A percentile compares a stretch with the other conserved stretches of the same genome.
These are phyloP conservation scores for Actinopyga echinites DNA, from an alignment of 53 echinoderm and acorn worm genomes.

Conservation along the genomic window DNA sequence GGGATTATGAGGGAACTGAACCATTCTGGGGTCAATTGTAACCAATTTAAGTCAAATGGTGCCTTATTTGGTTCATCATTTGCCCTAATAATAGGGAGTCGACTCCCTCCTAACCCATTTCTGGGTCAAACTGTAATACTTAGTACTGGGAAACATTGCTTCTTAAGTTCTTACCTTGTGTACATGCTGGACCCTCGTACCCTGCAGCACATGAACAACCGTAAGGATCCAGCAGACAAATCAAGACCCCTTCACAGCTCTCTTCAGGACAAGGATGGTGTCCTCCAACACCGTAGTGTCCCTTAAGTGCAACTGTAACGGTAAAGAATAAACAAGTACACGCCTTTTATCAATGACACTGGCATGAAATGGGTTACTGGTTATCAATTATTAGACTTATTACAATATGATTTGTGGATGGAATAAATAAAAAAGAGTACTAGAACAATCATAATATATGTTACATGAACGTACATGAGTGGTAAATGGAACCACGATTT, in stretches of 20 bases:
- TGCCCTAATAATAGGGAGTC: too few species aligned
- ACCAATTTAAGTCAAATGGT: too few species aligned
- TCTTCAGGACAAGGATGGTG: not conserved
- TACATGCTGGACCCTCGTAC: not conserved
- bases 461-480: too few species aligned
- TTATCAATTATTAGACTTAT: not conserved
- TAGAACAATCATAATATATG: not conserved
- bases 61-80: too few species aligned
- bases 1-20: too few species aligned
- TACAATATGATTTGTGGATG: not conserved
- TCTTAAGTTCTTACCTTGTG: not conserved
- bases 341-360: too few species aligned
- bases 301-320: not conserved
- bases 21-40: too few species aligned
- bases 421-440: not conserved
- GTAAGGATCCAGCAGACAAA: conserved; percentile 3
- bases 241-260: not conserved
- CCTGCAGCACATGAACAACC: conserved; percentile 6
- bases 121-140: too few species aligned
- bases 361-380: too few species aligned
- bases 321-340: not conserved
- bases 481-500: too few species aligned
- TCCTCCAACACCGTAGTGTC: not conserved
- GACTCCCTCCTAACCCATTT: too few species aligned
- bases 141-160: too few species aligned